Percentiles rank a stretch among this genome's conserved stretches.
Conservation (phyloP, 2,113 vertebrate species). For the Pachypanchax playfairii region DNA sequence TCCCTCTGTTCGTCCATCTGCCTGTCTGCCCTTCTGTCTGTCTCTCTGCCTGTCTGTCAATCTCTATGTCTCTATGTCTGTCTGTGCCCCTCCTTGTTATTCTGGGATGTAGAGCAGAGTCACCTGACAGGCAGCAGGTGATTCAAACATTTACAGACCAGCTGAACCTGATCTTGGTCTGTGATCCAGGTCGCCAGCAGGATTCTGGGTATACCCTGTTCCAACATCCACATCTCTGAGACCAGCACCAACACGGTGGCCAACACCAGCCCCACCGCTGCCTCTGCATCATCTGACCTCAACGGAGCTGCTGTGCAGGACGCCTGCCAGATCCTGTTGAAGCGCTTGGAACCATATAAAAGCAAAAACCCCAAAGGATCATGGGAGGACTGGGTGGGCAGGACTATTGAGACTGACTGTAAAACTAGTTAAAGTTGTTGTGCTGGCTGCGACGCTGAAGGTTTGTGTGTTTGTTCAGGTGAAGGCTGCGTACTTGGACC, state of each 20-base stretch:
- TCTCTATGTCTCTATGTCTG: too few relatives aligned
- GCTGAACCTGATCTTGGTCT: neutral
- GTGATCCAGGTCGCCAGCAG: constrained; percentile 87
- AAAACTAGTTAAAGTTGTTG: neutral
- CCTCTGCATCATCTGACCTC: constrained; percentile 89
- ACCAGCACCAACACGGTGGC: constrained; percentile 96
- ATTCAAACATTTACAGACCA: neutral
- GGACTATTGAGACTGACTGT: neutral
- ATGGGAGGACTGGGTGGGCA: constrained; percentile 94
- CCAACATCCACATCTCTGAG: constrained; percentile 91
- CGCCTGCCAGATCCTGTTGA: constrained; percentile 84
- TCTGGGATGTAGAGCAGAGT: too few relatives aligned
- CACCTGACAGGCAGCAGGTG: neutral
- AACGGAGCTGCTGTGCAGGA: constrained; percentile 90
- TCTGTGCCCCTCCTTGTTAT: too few relatives aligned
- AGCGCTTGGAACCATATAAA: constrained; percentile 88
- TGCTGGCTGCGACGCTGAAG: too few relatives aligned
- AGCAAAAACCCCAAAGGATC: constrained; percentile 82
- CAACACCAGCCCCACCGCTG: constrained; percentile 91
- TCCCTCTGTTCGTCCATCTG: too few relatives aligned
- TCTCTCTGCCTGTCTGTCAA: too few relatives aligned
- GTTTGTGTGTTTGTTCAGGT: constrained; percentile 78
- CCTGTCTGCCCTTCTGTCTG: too few relatives aligned
- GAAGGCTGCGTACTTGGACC: constrained; percentile 82
- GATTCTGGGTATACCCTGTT: constrained; percentile 83